Evolutionary conservation across 2,797 vertebrate species (phyloP).

Genomic region (Botia kubotai): DNA sequence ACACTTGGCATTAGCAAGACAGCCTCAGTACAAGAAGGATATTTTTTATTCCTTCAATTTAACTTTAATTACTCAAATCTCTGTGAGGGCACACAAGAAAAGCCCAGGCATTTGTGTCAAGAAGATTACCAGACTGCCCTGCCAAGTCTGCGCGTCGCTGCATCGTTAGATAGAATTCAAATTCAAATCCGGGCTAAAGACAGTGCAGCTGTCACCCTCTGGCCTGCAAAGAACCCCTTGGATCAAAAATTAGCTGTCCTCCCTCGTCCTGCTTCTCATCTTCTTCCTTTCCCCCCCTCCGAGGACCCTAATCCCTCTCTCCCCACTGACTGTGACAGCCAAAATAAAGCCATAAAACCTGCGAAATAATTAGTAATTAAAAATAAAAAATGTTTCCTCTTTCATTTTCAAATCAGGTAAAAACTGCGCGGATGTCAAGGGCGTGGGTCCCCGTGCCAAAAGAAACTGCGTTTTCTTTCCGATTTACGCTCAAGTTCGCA

Average conservation of each 20-base stretch:
- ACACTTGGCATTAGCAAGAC: slow-evolving; percentile 84
- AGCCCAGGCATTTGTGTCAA: slow-evolving; percentile 86
- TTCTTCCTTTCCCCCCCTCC: slow-evolving; percentile 69
- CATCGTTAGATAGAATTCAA: slow-evolving; percentile 88
- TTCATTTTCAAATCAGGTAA: slow-evolving; percentile 63
- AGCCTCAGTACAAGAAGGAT: slow-evolving; percentile 85
- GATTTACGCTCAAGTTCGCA: slow-evolving; percentile 61
- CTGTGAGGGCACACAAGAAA: slow-evolving; percentile 86
- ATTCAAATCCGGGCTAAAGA: slow-evolving; percentile 89
- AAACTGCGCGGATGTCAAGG: slow-evolving; percentile 65
- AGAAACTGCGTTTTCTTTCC: slow-evolving; percentile 48
- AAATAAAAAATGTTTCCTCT: slow-evolving; percentile 72
- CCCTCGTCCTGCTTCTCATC: slow-evolving; percentile 81
- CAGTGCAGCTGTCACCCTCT: slow-evolving; percentile 87
- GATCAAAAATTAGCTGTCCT: slow-evolving; percentile 89
- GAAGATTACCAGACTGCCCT: slow-evolving; percentile 87
- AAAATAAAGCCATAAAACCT: slow-evolving; percentile 83
- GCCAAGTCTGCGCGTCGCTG: slow-evolving; percentile 86
- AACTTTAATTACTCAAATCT: slow-evolving; percentile 91
- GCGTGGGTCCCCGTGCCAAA: slow-evolving; percentile 61
- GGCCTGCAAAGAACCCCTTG: slow-evolving; percentile 85
- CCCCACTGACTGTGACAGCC: slow-evolving; percentile 82
- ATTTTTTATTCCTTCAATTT: slow-evolving; percentile 88
- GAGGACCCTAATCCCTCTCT: slow-evolving; percentile 76
- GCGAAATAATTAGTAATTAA: slow-evolving; percentile 84